A percentile compares a stretch with the other conserved stretches of the same genome.
Conservation (phyloP, 2,888 invertebrate species). For the Cistogaster globosa region DNA sequence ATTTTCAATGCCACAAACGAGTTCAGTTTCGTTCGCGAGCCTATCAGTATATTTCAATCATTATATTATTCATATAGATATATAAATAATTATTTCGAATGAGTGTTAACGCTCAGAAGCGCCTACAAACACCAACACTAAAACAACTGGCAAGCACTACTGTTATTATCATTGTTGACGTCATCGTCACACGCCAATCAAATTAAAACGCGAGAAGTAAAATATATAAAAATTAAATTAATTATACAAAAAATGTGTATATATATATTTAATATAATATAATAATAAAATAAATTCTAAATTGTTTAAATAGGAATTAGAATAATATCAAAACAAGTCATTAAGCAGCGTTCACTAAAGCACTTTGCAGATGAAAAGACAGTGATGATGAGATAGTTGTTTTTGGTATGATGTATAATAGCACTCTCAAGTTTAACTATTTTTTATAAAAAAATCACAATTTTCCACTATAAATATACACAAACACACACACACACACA, state of each 20-base stretch:
- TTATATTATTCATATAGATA: background rate
- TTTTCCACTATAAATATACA: no score
- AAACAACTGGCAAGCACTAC: slow-evolving; percentile 28
- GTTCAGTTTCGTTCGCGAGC: slow-evolving; percentile 41
- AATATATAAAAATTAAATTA: slow-evolving; percentile 26
- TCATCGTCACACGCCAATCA: slow-evolving; percentile 69
- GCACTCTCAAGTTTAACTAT: no score
- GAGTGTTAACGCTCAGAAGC: slow-evolving; percentile 48
- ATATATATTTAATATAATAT: no score
- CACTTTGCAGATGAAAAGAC: background rate
- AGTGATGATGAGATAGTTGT: background rate
- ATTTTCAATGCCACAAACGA: slow-evolving; percentile 43
- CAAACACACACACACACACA: no score
- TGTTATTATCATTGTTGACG: slow-evolving; percentile 59
- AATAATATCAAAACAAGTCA: slow-evolving; percentile 50
- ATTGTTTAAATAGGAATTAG: slow-evolving; percentile 32
- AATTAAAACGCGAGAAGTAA: slow-evolving; percentile 43
- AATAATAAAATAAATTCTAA: slow-evolving; percentile 8
- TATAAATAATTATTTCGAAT: slow-evolving; percentile 13
- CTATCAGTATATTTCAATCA: slow-evolving; percentile 60
- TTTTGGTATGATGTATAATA: no score
- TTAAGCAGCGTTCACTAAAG: slow-evolving; percentile 18
- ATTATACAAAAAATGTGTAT: slow-evolving; percentile 14
- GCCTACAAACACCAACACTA: slow-evolving; percentile 14
- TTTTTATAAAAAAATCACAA: no score